Evolutionary conservation across 2,113 vertebrate genomes (phyloP).

Genomic region (Leiothrix lutea): DNA sequence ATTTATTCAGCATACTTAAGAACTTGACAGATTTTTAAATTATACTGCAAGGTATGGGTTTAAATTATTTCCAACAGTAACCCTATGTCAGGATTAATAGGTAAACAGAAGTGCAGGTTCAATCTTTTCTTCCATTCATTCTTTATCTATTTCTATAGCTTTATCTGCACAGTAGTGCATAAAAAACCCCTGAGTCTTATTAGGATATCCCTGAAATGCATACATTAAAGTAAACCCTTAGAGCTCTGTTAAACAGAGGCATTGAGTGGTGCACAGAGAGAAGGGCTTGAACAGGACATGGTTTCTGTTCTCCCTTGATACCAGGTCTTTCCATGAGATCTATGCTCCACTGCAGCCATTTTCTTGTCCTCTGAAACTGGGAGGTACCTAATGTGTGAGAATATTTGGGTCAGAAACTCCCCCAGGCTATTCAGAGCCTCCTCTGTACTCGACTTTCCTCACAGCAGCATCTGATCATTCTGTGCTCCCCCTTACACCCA

Average conservation of each 20-base stretch:
- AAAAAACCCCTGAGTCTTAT: neutral
- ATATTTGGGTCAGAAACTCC: slow-evolving; percentile 7
- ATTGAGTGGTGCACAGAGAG: neutral
- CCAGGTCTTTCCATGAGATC: neutral
- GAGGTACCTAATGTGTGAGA: neutral
- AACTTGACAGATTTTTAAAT: neutral
- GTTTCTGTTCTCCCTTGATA: neutral
- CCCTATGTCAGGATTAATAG: neutral
- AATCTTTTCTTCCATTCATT: neutral
- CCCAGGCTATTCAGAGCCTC: neutral
- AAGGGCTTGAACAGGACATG: neutral
- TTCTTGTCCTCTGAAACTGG: neutral
- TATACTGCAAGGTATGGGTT: neutral
- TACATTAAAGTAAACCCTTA: neutral
- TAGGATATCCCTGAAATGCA: neutral
- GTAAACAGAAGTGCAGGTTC: neutral
- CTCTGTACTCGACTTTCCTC: neutral
- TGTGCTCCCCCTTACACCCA: neutral
- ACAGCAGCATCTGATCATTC: neutral
- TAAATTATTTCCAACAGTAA: neutral
- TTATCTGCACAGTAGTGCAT: neutral
- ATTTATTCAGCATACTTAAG: neutral
- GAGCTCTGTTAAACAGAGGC: neutral
- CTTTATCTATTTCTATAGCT: neutral
- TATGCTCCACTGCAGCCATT: neutral